Conservation (phyloP, 2,797 vertebrate species). For the Poeciliopsis paucimaculata region DNA sequence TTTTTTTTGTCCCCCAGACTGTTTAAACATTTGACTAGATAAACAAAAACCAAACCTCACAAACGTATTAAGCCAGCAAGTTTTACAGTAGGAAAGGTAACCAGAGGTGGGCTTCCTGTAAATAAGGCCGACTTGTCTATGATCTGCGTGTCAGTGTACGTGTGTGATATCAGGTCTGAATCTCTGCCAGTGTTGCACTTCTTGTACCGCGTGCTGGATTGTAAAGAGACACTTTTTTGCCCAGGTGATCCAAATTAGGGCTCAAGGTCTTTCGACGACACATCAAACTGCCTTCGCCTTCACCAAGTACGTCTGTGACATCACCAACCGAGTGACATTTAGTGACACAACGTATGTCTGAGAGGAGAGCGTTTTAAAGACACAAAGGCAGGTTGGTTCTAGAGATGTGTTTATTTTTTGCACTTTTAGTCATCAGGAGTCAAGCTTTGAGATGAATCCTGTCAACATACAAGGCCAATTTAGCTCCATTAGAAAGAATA, state of each 20-base stretch:
- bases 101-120: constrained; percentile 48
- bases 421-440: background rate
- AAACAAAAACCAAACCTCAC: background rate
- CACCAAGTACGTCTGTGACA: constrained; percentile 31
- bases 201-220: constrained; percentile 57
- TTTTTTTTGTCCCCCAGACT: too few species aligned
- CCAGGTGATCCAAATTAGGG: constrained; percentile 44
- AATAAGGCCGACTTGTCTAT: constrained; percentile 37
- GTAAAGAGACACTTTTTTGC: constrained; percentile 33
- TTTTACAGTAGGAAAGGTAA: constrained; percentile 19
- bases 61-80: constrained; percentile 2
- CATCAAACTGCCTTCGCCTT: constrained; percentile 37
- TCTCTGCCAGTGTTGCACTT: constrained; percentile 44
- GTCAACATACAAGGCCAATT: background rate
- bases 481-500: background rate
- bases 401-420: background rate
- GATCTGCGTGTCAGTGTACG: constrained; percentile 42
- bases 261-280: constrained; percentile 30
- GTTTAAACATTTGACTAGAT: constrained; percentile 18
- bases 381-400: background rate
- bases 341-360: background rate
- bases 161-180: constrained; percentile 34
- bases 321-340: constrained; percentile 19
- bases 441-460: background rate
- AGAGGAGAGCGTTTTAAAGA: background rate